Base-by-base conservation (phyloP, 2,797 vertebrate genomes). In the Gambusia yucatana region DNA sequence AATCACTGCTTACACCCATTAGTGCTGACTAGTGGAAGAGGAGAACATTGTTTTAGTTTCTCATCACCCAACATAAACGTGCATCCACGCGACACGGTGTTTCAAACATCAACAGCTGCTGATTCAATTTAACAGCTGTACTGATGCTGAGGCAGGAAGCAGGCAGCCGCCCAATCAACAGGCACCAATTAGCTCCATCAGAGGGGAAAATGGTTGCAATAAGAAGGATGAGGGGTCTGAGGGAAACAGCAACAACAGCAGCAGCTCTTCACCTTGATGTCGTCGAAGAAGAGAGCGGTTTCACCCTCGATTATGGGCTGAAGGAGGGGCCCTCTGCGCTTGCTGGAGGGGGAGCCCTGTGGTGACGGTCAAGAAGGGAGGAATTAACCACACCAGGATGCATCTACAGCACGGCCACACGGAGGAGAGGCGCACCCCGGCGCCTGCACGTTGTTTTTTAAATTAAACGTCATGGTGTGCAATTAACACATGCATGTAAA, bases 261-360 rank as follows among this genome's bases (percentile, higher is more conserved):
- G 92, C 94, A 94, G 93, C 93, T 95, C 95, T 95, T 99, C 96
- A 99, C 97, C 98, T 99, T 98, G 94, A 97, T 97, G 89, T 99
- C 97, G 93, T 99, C 98, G 97, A 98, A 98, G 98, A 99, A 99
- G 91, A 98, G 98, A 79, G 98, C 97, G 71, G 98, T 98, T 96
- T 97, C 98, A 25, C 98, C 98, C 96, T 99, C 98, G 91, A 99
- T 99, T 95, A 99, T 99, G 90, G 98, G 98, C 96, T 98, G 98
- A 94, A 99, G 97, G 94, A 97, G 97, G 93, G 97, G 98, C 84
- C 98, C 97, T 97, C 98, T 96, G 95, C 98, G 96, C 96, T 98
- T 99, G 97, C 97, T 99, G 96, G 98, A 99, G 91, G 98, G 98
- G 90, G 98, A 99, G 76, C 98, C 98, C 98, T 99, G 98, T 91